Evolutionary conservation across 2,797 vertebrate species (phyloP).

Genomic region (Trichosurus vulpecula): DNA sequence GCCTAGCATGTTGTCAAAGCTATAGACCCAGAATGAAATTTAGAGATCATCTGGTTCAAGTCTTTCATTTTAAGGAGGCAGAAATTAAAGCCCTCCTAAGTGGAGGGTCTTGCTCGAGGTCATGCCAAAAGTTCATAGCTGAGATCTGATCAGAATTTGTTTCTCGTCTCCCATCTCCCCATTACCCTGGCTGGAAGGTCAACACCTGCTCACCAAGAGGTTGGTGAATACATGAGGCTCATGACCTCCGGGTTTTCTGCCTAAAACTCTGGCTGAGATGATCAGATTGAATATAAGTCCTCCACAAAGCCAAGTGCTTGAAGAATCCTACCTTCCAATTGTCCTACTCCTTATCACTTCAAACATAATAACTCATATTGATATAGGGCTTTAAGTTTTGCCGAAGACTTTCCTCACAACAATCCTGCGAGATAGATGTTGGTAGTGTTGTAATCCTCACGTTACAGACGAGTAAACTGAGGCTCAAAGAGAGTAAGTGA

Average conservation of each 20-base stretch:
- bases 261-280: too few species aligned
- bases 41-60: background rate
- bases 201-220: background rate
- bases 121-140: background rate
- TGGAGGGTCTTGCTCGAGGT: background rate
- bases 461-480: background rate
- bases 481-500: background rate
- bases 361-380: background rate
- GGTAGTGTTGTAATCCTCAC: background rate
- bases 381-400: background rate
- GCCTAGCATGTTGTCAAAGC: background rate
- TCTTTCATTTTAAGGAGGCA: background rate
- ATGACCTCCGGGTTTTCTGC: background rate
- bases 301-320: background rate
- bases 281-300: background rate
- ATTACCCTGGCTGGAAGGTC: background rate
- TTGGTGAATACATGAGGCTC: background rate
- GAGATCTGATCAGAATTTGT: background rate
- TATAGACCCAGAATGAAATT: background rate
- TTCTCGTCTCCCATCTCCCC: too few species aligned
- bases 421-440: background rate
- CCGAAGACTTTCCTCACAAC: too few species aligned
- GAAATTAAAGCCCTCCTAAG: background rate
- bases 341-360: background rate
- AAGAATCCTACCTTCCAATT: background rate